A percentile compares a stretch with the other conserved stretches of the same genome.
These are phyloP conservation scores for Mya arenaria DNA, from an alignment of 1,140 invertebrate genomes.

Conservation along the genomic window DNA sequence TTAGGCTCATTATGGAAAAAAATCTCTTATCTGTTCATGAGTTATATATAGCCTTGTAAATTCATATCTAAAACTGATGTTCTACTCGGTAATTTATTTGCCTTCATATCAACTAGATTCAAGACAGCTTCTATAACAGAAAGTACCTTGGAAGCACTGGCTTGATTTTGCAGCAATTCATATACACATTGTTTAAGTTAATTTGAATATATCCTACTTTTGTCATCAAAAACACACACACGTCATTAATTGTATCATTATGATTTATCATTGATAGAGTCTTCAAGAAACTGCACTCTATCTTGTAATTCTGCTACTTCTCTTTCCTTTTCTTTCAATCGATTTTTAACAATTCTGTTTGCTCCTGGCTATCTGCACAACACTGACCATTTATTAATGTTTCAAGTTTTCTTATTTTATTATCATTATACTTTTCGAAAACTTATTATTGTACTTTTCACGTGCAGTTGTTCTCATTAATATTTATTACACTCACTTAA, in stretches of 20 bases:
- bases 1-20: too few relatives aligned
- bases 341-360: slow-evolving; percentile 11
- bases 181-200: slow-evolving; percentile 35
- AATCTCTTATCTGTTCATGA: slow-evolving; percentile 6
- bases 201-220: slow-evolving; percentile 3
- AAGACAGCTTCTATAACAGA: slow-evolving; percentile 20
- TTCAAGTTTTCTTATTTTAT: slow-evolving; percentile 12
- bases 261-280: neutral
- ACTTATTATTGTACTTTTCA: too few relatives aligned
- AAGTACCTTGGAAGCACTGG: slow-evolving; percentile 27
- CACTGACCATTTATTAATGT: neutral
- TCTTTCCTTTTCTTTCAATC: slow-evolving; percentile 13
- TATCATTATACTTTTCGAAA: slow-evolving; percentile 14
- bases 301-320: slow-evolving; percentile 6
- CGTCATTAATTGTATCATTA: neutral
- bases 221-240: slow-evolving; percentile 23
- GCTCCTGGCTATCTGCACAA: neutral
- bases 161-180: slow-evolving; percentile 16
- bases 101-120: neutral
- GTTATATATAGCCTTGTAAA: slow-evolving; percentile 14
- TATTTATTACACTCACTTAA: too few relatives aligned
- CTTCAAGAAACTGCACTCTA: neutral
- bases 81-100: slow-evolving; percentile 17
- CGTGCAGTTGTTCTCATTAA: slow-evolving; percentile 27
- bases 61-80: slow-evolving; percentile 38